Evolutionary conservation across 2,888 invertebrate genomes (phyloP).

Genomic region (Linnaemya vulpina): DNA sequence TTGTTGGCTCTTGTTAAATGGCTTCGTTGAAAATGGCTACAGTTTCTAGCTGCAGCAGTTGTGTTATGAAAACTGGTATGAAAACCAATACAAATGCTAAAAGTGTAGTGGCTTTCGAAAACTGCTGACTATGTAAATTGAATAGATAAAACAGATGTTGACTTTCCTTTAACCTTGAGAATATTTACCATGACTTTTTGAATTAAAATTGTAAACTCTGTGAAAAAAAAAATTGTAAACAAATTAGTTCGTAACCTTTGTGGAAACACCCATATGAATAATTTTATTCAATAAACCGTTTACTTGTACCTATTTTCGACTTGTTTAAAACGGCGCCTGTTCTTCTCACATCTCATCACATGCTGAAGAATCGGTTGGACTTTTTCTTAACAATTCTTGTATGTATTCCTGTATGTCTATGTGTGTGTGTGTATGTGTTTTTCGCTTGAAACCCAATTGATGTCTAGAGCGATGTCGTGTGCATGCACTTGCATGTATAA

Average conservation of each 20-base stretch:
- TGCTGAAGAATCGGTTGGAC: slow-evolving; percentile 47
- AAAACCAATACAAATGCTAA: too few species aligned
- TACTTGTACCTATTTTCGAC: slow-evolving; percentile 47
- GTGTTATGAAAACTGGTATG: too few species aligned
- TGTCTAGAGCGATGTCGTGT: slow-evolving; percentile 66
- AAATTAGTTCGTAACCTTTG: background rate
- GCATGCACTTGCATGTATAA: slow-evolving; percentile 70
- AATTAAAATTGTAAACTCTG: too few species aligned
- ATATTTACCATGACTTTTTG: too few species aligned
- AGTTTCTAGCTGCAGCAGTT: too few species aligned
- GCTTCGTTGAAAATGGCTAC: too few species aligned
- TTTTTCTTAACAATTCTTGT: slow-evolving; percentile 30
- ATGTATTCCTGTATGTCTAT: background rate
- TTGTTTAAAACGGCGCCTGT: slow-evolving; percentile 62
- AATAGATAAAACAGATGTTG: too few species aligned
- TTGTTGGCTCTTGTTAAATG: too few species aligned
- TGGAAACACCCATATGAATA: slow-evolving; percentile 46
- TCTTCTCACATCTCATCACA: slow-evolving; percentile 67
- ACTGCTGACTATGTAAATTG: too few species aligned
- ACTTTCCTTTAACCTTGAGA: too few species aligned
- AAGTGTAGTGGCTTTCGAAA: too few species aligned
- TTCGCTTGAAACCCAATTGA: slow-evolving; percentile 56
- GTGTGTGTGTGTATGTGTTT: background rate
- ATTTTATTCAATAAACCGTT: slow-evolving; percentile 54
- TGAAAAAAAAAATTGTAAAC: too few species aligned